Evolutionary conservation across 2,797 vertebrate genomes (phyloP).

Genomic region (Hippocampus kuda): DNA sequence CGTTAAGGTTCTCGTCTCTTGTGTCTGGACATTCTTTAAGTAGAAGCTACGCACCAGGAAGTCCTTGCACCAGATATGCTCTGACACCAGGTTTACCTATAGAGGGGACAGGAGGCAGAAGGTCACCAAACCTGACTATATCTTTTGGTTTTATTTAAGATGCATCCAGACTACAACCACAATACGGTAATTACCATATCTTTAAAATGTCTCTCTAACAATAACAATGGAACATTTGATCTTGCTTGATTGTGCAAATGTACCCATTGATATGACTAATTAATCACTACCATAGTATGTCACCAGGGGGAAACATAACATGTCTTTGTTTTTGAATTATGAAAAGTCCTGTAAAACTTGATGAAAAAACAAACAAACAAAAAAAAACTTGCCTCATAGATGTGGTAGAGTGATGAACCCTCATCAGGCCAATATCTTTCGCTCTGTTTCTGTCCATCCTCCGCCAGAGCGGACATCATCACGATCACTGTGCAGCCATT

Average conservation of each 20-base stretch:
- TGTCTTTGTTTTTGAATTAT: background rate
- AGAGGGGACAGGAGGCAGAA: background rate
- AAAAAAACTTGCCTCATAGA: slow-evolving; percentile 78
- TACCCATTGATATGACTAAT: background rate
- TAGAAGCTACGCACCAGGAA: slow-evolving; percentile 98
- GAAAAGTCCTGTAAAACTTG: background rate
- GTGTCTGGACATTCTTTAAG: slow-evolving; percentile 93
- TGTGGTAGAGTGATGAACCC: slow-evolving; percentile 93
- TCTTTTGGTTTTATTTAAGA: no score
- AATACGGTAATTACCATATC: background rate
- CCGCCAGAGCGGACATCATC: slow-evolving; percentile 90
- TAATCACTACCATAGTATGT: background rate
- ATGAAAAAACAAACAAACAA: background rate
- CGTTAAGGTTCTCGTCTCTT: slow-evolving; percentile 93
- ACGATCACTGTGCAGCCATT: slow-evolving; percentile 94
- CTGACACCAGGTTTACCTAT: slow-evolving; percentile 96
- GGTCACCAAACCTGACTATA: background rate
- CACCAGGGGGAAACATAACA: slow-evolving; percentile 9
- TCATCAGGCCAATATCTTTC: slow-evolving; percentile 98
- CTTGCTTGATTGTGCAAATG: background rate
- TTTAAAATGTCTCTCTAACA: background rate
- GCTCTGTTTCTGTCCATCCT: slow-evolving; percentile 91
- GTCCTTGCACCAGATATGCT: slow-evolving; percentile 99
- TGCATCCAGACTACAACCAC: no score
- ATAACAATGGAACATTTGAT: background rate